phyloP scores from a whole-genome alignment of 2,888 invertebrate genomes.

The Caenorhabditis sp. region DNA sequence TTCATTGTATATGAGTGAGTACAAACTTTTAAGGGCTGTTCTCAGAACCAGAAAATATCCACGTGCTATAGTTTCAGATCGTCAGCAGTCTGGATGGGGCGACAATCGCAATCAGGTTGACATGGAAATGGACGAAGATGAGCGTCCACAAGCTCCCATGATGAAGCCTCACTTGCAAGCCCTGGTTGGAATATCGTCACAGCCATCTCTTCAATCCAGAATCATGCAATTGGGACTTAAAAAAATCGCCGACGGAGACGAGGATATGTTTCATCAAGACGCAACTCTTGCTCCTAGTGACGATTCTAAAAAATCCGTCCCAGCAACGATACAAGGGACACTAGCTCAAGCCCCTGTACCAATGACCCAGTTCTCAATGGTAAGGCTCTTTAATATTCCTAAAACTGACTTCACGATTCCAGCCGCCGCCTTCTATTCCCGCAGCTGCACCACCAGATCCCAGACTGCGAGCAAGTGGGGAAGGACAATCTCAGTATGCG shows the following conservation, averaged over 20 bases:
- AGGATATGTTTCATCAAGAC: conserved; percentile 32
- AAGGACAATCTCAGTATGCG: conserved; percentile 29
- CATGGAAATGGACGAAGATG: conserved; percentile 68
- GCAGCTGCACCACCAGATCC: conserved; percentile 18
- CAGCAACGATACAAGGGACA: conserved; percentile 10
- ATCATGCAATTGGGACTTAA: conserved; percentile 61
- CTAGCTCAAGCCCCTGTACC: neutral
- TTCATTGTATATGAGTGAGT: conserved; percentile 9
- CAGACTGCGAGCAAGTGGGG: conserved; percentile 8
- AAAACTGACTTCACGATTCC: neutral
- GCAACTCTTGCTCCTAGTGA: neutral
- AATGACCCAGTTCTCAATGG: conserved; percentile 5
- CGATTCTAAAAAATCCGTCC: neutral
- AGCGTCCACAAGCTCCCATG: conserved; percentile 50
- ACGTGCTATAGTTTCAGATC: neutral
- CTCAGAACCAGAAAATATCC: neutral
- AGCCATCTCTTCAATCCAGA: conserved; percentile 59
- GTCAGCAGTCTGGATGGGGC: conserved; percentile 30
- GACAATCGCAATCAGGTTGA: conserved; percentile 58
- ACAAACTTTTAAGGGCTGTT: neutral
- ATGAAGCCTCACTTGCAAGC: conserved; percentile 55
- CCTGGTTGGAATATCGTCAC: conserved; percentile 50
- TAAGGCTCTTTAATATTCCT: conserved; percentile 1
- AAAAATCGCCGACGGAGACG: conserved; percentile 48
- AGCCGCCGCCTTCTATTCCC: conserved; percentile 19